These are phyloP conservation scores for Drosophila villosipedis DNA, from an alignment of 2,888 invertebrate genomes.

Conservation along the genomic window DNA sequence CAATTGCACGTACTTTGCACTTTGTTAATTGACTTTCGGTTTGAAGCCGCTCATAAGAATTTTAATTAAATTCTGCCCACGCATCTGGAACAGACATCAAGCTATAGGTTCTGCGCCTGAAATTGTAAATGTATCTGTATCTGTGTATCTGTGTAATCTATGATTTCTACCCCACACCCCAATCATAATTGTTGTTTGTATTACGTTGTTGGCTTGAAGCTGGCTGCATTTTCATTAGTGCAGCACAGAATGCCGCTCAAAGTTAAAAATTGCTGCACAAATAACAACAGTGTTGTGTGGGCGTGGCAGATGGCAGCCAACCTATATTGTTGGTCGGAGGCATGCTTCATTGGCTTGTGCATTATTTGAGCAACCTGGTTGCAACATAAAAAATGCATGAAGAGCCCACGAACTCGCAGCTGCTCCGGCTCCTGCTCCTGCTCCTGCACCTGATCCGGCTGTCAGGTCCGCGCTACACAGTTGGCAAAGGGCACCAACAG, in stretches of 20 bases:
- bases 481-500: slow-evolving; percentile 39
- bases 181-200: slow-evolving; percentile 55
- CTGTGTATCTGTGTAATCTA: slow-evolving; percentile 26
- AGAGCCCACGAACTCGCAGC: slow-evolving; percentile 75
- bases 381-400: slow-evolving; percentile 82
- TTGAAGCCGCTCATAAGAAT: slow-evolving; percentile 44
- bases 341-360: slow-evolving; percentile 82
- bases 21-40: slow-evolving; percentile 33
- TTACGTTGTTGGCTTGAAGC: slow-evolving; percentile 22
- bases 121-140: slow-evolving; percentile 10
- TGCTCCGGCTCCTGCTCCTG: slow-evolving; percentile 68
- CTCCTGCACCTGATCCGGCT: not conserved
- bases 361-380: slow-evolving; percentile 82
- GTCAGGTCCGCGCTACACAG: slow-evolving; percentile 27
- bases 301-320: slow-evolving; percentile 26
- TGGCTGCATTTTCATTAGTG: slow-evolving; percentile 67
- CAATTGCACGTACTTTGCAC: slow-evolving; percentile 27
- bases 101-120: not conserved
- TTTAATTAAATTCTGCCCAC: slow-evolving; percentile 61
- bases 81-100: slow-evolving; percentile 15
- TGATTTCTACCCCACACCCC: slow-evolving; percentile 21
- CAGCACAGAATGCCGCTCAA: slow-evolving; percentile 49
- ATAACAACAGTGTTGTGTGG: slow-evolving; percentile 22
- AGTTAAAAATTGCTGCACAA: slow-evolving; percentile 70
- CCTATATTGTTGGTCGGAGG: slow-evolving; percentile 46